Base-by-base conservation (phyloP, 2,797 vertebrate species). In the Cryptoblepharus egeriae region DNA sequence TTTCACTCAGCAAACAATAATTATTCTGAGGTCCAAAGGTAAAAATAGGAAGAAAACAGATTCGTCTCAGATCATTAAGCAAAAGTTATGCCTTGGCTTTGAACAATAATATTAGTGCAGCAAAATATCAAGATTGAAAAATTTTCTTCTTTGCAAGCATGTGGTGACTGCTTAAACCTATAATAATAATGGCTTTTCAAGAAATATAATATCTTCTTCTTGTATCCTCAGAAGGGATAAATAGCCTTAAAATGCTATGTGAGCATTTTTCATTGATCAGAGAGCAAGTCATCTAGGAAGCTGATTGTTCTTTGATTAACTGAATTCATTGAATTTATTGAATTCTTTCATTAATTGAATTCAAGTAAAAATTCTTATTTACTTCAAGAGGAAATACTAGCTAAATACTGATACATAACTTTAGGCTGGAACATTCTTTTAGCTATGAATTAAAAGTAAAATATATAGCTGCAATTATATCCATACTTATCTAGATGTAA, bases 191-290 rank as follows among this genome's bases (percentile, higher is more conserved):
- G 28, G 61, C 22, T 7, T 13, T 1, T 3, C 0, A 72, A 42
- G 69, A 87, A 84, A 79, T 58, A 68, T 86, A 24, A 26, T 71
- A 55, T 39, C 57, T 58, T 73, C 52, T 75, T 74, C 16, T 49
- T 65, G 26, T 68, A 52, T 79, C 28, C 32, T 68, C 35, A 58
- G 69, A 70, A 76, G 52, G 77, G 18, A 11, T 37, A 24, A 55
- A 20, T 0, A 1, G 20, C 9, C 24, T 7, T 24, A 11, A 10
- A 24, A 49, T 77, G 20, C 63, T 58, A 37, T 39, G 0, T 7
- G 24, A 63, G 16, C 1, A 28, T 81, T 79, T 8, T 9, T 60
- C 75, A 18, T 16, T 32, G 52, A 0, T 11, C 57, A 61, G 35
- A 37, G 3, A 15, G 1, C 30, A 39, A 32, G 24, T 30, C 24